Base-by-base conservation (phyloP, 2,113 vertebrate species). In the Marmota monax region DNA sequence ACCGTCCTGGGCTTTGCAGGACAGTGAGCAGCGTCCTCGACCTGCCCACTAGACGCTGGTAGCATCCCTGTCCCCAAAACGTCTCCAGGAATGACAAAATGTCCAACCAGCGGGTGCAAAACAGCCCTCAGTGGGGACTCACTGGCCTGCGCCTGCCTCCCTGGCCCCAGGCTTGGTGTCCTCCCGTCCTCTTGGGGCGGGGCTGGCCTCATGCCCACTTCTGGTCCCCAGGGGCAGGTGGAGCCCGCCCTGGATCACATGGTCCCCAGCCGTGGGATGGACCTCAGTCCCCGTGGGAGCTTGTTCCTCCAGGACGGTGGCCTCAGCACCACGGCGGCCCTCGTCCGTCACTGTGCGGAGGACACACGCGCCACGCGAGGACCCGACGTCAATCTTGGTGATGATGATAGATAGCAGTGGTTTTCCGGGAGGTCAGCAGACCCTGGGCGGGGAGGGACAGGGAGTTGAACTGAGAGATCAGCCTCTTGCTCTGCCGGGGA, bases 381-480 rank as follows among this genome's bases (percentile, higher is more conserved):
- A 45, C 32, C 63, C n/a, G 0, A 45, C 82, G 58, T 70, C 73
- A 22, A 7, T 79, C 73, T 76, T 16, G 70, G 88, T 94, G 86
- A 95, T 86, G 82, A 85, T 92, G 96, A 96, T 74, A 93, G 95
- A 95, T 90, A 18, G 48, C 65, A 5, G 74, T 80, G 39, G 39
- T 39, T 39, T 39, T 39, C 72, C 56, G 69, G 78, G 67, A 92
- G 96, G 94, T 92, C 92, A 89, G 79, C 18, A 58, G 73, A 85
- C 91, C 88, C 37, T 70, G 80, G 83, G 91, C 93, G 37, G 29
- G 76, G 51, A 86, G 73, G 37, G 90, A 90, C 84, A 78, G 39
- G 0, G 32, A 88, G 88, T 45, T 69, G 88, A 82, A 82, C 69
- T 74, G n/a, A 95, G 67, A 74, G 69, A 95, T 95, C 74, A 85